Evolutionary conservation across 2,888 invertebrate genomes (phyloP).

Genomic region (Plutella xylostella): DNA sequence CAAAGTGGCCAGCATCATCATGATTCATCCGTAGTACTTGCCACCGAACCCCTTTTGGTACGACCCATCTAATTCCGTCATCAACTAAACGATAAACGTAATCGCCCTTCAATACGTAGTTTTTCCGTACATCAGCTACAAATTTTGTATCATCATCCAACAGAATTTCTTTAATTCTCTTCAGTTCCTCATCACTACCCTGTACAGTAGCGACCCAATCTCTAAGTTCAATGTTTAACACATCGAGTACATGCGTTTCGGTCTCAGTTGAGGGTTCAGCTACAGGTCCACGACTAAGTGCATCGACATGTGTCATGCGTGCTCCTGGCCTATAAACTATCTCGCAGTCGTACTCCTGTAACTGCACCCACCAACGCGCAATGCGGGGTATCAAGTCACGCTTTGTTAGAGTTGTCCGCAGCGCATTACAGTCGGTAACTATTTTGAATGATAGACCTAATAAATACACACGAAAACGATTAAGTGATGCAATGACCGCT

Average conservation of each 20-base stretch:
- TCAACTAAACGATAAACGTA: background rate
- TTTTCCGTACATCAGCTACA: background rate
- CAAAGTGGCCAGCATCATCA: slow-evolving; percentile 29
- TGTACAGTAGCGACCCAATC: slow-evolving; percentile 18
- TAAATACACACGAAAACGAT: slow-evolving; percentile 21
- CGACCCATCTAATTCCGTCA: background rate
- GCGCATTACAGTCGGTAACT: slow-evolving; percentile 24
- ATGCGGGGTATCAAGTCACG: slow-evolving; percentile 25
- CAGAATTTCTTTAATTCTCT: slow-evolving; percentile 2
- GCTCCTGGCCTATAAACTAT: slow-evolving; percentile 24
- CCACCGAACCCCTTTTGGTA: background rate
- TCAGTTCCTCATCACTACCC: slow-evolving; percentile 5
- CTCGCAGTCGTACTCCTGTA: slow-evolving; percentile 13
- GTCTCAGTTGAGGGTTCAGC: background rate
- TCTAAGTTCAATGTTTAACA: background rate
- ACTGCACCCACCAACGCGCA: slow-evolving; percentile 26
- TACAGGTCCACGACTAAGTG: slow-evolving; percentile 20
- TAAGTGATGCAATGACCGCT: slow-evolving; percentile 21
- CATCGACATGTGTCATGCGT: slow-evolving; percentile 26
- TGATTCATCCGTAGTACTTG: slow-evolving; percentile 14
- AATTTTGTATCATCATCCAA: background rate
- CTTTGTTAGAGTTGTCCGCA: slow-evolving; percentile 22
- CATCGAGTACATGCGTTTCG: slow-evolving; percentile 7
- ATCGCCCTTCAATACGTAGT: background rate
- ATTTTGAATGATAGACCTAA: slow-evolving; percentile 19